Evolutionary conservation across 2,797 vertebrate species (phyloP).

Genomic region (Eupleurogrammus muticus): DNA sequence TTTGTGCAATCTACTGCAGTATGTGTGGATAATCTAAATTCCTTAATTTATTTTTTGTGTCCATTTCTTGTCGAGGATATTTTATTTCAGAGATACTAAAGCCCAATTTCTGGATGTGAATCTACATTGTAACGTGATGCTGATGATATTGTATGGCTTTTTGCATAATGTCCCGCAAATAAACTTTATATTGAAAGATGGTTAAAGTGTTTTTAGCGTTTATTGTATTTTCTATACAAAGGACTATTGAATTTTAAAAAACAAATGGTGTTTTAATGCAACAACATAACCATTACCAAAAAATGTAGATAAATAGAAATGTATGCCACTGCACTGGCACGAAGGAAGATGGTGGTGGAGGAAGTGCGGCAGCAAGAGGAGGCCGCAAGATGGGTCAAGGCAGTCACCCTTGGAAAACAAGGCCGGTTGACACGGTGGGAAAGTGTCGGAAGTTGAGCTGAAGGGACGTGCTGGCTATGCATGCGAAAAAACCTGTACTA

Average conservation of each 20-base stretch:
- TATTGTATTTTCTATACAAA: background rate
- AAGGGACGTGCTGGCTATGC: too few species aligned
- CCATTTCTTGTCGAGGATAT: slow-evolving; percentile 29
- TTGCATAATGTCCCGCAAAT: slow-evolving; percentile 75
- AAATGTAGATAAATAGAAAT: too few species aligned
- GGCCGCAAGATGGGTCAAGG: too few species aligned
- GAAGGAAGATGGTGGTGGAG: too few species aligned
- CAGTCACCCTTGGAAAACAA: too few species aligned
- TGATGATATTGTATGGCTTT: slow-evolving; percentile 73
- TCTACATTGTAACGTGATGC: slow-evolving; percentile 72
- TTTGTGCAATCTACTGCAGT: slow-evolving; percentile 62
- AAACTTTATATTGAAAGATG: slow-evolving; percentile 79
- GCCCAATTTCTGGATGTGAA: slow-evolving; percentile 49
- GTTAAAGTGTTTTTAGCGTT: background rate
- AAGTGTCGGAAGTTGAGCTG: too few species aligned
- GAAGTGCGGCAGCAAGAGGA: too few species aligned
- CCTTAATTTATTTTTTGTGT: slow-evolving; percentile 50
- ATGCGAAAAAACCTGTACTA: too few species aligned
- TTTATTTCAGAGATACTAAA: slow-evolving; percentile 54
- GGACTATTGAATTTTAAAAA: background rate
- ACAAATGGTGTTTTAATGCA: background rate
- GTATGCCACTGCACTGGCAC: too few species aligned
- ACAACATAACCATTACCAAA: too few species aligned
- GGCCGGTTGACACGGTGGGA: too few species aligned
- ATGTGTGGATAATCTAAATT: slow-evolving; percentile 54